Conservation (phyloP, 2,888 invertebrate genomes). For the Sussaba pulchella region DNA sequence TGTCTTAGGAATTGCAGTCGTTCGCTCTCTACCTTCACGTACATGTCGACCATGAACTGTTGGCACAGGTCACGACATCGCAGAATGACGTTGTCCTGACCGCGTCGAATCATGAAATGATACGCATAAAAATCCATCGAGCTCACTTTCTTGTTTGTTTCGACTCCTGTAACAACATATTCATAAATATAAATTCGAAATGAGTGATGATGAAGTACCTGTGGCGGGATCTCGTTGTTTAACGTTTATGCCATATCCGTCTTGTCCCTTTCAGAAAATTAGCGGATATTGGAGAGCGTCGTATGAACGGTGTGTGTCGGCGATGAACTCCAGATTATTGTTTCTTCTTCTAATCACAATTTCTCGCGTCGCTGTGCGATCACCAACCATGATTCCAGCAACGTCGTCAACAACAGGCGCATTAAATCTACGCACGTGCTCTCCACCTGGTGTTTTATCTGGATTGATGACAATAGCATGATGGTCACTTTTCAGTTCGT, state of each 20-base stretch:
- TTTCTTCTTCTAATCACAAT: constrained; percentile 71
- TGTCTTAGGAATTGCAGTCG: constrained; percentile 75
- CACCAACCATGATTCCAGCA: constrained; percentile 75
- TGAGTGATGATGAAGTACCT: constrained; percentile 5
- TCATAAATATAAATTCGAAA: no score
- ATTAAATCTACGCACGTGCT: constrained; percentile 79
- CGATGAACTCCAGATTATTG: constrained; percentile 70
- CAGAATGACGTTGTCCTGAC: constrained; percentile 72
- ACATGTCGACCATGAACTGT: constrained; percentile 81
- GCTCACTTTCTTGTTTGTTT: constrained; percentile 73
- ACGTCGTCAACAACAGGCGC: constrained; percentile 73
- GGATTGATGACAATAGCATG: constrained; percentile 69
- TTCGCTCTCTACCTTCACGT: constrained; percentile 81
- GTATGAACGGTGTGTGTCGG: constrained; percentile 48
- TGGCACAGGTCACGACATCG: constrained; percentile 73
- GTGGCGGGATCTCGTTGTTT: constrained; percentile 50
- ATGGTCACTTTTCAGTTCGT: constrained; percentile 73
- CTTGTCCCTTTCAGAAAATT: constrained; percentile 72
- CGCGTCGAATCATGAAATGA: constrained; percentile 72
- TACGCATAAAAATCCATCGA: constrained; percentile 70
- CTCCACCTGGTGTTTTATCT: constrained; percentile 71
- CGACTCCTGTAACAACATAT: constrained; percentile 66
- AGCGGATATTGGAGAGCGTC: constrained; percentile 74
- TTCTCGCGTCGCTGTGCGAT: constrained; percentile 67
- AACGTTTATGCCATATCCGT: constrained; percentile 68